Percentiles rank a stretch among this genome's conserved stretches.
These are phyloP conservation scores for Carabus problematicus DNA, from an alignment of 2,888 invertebrate species.

Conservation along the genomic window DNA sequence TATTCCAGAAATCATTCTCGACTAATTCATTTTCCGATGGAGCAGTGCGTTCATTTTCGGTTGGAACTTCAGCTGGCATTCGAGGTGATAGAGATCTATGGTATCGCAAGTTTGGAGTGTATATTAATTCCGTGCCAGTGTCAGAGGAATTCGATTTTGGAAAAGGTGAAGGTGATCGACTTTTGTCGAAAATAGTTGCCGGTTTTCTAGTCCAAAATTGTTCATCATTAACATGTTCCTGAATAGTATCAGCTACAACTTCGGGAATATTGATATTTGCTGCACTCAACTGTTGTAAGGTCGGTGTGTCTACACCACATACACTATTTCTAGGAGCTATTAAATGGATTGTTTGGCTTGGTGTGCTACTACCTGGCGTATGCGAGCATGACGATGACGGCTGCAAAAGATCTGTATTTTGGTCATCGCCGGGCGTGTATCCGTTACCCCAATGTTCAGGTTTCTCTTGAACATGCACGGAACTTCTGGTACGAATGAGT, in stretches of 20 bases:
- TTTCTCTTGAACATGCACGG: conserved; percentile 21
- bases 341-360: conserved; percentile 41
- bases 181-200: conserved; percentile 11
- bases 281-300: conserved; percentile 16
- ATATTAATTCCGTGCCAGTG: conserved; percentile 13
- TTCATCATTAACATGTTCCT: conserved; percentile 18
- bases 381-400: conserved; percentile 40
- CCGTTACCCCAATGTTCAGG: conserved; percentile 5
- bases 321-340: conserved; percentile 52
- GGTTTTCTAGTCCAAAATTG: conserved; percentile 21
- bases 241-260: conserved; percentile 26
- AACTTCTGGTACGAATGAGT: conserved; percentile 15
- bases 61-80: conserved; percentile 3
- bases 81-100: neutral
- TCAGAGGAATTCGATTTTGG: conserved; percentile 30
- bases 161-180: conserved; percentile 43
- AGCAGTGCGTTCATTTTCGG: neutral
- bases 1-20: conserved; percentile 28
- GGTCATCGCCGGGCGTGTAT: neutral
- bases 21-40: neutral
- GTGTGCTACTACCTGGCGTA: conserved; percentile 20
- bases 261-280: conserved; percentile 26
- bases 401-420: conserved; percentile 38
- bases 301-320: conserved; percentile 44
- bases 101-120: conserved; percentile 15